Evolutionary conservation across 2,113 vertebrate species (phyloP).

Genomic region (Cephalopterus ornatus): DNA sequence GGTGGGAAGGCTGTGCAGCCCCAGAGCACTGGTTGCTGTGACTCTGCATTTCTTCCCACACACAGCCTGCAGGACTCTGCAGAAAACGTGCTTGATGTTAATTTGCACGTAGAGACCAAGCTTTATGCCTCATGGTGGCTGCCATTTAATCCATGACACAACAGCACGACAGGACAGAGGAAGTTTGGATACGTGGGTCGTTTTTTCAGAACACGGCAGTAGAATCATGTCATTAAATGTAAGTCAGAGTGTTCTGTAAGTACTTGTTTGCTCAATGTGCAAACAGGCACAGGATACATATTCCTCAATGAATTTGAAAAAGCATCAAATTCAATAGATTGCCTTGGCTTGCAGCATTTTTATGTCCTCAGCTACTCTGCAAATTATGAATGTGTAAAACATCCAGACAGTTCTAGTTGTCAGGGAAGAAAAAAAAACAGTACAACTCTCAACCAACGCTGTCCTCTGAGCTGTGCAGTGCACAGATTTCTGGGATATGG

Average conservation of each 20-base stretch:
- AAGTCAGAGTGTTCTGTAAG: neutral
- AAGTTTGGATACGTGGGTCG: neutral
- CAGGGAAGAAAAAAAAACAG: neutral
- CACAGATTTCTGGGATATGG: accelerated
- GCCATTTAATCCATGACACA: neutral
- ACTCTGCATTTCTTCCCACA: neutral
- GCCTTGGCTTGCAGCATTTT: neutral
- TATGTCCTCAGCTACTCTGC: neutral
- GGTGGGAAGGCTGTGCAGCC: neutral
- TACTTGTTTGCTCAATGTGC: neutral
- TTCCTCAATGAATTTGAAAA: neutral
- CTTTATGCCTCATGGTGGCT: neutral
- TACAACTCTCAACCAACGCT: neutral
- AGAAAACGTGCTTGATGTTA: accelerated
- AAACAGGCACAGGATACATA: accelerated
- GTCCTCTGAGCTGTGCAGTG: neutral
- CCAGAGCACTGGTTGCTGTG: neutral
- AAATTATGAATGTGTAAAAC: neutral
- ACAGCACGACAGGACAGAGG: neutral
- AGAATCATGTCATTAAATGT: neutral
- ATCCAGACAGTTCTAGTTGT: neutral
- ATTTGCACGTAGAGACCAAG: neutral
- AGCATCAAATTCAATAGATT: neutral
- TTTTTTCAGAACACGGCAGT: neutral
- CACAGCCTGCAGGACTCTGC: neutral